Percentiles rank a stretch among this genome's conserved stretches.
These are phyloP conservation scores for Amphiura filiformis DNA, from an alignment of 35 echinoderm and acorn worm genomes.

Conservation along the genomic window DNA sequence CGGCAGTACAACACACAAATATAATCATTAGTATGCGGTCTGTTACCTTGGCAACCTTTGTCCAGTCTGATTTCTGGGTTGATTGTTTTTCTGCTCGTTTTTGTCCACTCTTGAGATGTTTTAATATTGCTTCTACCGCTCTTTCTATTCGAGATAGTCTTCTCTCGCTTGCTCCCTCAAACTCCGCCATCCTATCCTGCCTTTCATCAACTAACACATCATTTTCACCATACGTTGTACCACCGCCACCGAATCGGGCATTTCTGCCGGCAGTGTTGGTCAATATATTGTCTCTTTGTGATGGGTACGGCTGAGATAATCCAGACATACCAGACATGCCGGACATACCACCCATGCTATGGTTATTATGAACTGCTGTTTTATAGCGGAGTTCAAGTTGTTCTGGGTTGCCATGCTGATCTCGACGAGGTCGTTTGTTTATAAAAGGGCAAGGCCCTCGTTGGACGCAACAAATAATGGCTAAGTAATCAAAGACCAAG, in stretches of 20 bases:
- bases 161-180: constrained; percentile 64
- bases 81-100: constrained; percentile 71
- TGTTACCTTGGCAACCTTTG: constrained; percentile 75
- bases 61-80: constrained; percentile 85
- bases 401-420: neutral
- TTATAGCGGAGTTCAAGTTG: constrained; percentile 50
- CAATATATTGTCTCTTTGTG: neutral
- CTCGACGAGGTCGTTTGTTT: neutral
- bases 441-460: constrained; percentile 42
- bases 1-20: constrained; percentile 69
- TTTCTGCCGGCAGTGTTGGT: constrained; percentile 58
- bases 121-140: constrained; percentile 69
- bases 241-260: constrained; percentile 45
- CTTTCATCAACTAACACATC: constrained; percentile 45
- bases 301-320: neutral
- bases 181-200: constrained; percentile 4
- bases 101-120: constrained; percentile 85
- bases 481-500: constrained; percentile 69
- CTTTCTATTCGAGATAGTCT: constrained; percentile 65
- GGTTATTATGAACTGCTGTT: constrained; percentile 37
- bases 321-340: neutral
- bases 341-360: too few relatives aligned
- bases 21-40: constrained; percentile 79
- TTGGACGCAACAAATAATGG: constrained; percentile 54
- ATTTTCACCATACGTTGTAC: constrained; percentile 35